Base-by-base conservation (phyloP, 2,797 vertebrate species). In the Falco rusticolus region DNA sequence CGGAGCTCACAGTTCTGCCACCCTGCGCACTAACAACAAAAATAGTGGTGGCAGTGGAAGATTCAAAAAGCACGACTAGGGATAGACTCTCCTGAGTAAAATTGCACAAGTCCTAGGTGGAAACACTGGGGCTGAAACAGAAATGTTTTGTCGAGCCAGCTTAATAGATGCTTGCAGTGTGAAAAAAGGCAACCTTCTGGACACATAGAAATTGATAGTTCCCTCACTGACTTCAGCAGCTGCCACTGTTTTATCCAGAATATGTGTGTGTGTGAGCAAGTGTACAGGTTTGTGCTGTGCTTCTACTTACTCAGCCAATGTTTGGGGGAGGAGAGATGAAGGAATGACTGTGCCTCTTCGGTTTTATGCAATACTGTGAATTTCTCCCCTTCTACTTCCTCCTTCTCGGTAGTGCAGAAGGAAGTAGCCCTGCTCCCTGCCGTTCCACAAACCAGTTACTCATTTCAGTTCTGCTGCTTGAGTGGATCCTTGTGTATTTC, bases 351-450 rank as follows among this genome's bases (percentile, higher is more conserved):
- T 78, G 66, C 91, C 81, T 65, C 51, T 95, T 90, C 68, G 69
- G 51, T 93, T 94, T 94, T 91, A 11, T 43, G 89, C 94, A 96
- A 91, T 92, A 94, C 92, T 77, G 69, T 92, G 88, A 96, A 96
- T 95, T 96, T 96, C 95, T 45, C 60, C 57, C 74, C 89, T 96
- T 96, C 71, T 94, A 66, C 93, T 96, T 97, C 96, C 94, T 93
- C 68, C 96, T 96, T 97, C 87, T 93, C 0, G 0, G 13, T 47
- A 60, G 79, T 33, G 18, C 71, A 94, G 93, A 93, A 92, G 95
- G 96, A 97, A 97, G 95, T 68, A 92, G 61, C 37, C 33, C 45
- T 3, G 4, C 84, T 93, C 74, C 34, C 33, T 70, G 33, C 76
- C 5, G 63, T 68, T 87, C 95, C 74, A 28, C 97, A 96, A 75